Percentiles rank a stretch among this genome's conserved stretches.
phyloP scores from a whole-genome alignment of 2,113 vertebrate genomes.

The Xiphias gladius region DNA sequence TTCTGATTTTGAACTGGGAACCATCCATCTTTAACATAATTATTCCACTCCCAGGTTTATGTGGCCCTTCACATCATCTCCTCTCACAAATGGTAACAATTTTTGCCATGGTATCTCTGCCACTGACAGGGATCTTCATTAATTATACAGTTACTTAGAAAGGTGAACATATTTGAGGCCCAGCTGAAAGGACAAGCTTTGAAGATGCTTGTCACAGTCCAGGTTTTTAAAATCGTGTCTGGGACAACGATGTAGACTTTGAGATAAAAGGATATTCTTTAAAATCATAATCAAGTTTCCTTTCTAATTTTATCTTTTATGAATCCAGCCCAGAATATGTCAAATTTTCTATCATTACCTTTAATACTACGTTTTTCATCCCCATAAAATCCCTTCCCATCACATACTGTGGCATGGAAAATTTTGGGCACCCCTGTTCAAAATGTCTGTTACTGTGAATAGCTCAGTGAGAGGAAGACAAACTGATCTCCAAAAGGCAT shows the following conservation, averaged over 20 bases:
- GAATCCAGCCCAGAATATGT: slow-evolving; percentile 10
- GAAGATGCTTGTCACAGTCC: slow-evolving; percentile 51
- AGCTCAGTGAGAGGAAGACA: too few species aligned
- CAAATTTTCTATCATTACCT: slow-evolving; percentile 30
- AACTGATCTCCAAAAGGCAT: too few species aligned
- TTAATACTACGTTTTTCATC: slow-evolving; percentile 2
- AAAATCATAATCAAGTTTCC: background rate
- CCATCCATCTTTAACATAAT: slow-evolving; percentile 74
- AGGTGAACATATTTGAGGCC: slow-evolving; percentile 66
- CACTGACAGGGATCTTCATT: slow-evolving; percentile 73
- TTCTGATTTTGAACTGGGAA: slow-evolving; percentile 54
- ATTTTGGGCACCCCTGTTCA: too few species aligned
- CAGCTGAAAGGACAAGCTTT: slow-evolving; percentile 57
- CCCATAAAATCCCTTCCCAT: background rate
- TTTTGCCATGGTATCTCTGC: slow-evolving; percentile 49
- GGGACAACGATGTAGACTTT: background rate
- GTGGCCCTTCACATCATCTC: slow-evolving; percentile 57
- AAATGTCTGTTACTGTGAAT: too few species aligned
- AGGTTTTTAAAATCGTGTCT: slow-evolving; percentile 1
- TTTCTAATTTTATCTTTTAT: slow-evolving; percentile 9
- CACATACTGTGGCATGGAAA: background rate
- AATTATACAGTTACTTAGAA: slow-evolving; percentile 73
- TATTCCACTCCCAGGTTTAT: slow-evolving; percentile 59
- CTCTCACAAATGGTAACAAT: slow-evolving; percentile 63
- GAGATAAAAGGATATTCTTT: background rate